Evolutionary conservation across 2,888 invertebrate genomes (phyloP), one percentile per base, ranked within the genome.

Genomic region (Koerneria pararmatus): DNA sequence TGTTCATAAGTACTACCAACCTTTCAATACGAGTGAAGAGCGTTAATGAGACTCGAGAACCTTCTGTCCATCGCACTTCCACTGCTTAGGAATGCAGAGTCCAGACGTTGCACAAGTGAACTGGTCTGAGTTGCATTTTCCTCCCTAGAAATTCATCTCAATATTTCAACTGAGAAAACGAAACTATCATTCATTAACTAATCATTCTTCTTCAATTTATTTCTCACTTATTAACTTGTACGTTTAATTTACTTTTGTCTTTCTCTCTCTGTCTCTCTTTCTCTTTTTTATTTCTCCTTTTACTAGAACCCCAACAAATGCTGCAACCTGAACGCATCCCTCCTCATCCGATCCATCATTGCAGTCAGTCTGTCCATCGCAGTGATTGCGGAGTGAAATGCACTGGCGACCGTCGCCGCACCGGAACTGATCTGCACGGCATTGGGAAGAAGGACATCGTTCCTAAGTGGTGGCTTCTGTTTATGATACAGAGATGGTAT

Each of bases 31-130:
- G 15, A 65, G 37, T 35, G 22, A 24, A n/a, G 11, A 46, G 15
- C 11, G 46, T 46, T 15, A 46, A n/a, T 46, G n/a, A 15, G 11
- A 46, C 46, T 46, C 11, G n/a, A n/a, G n/a, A 32, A 71, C 69
- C 64, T 66, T 92, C 83, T 95, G 94, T 82, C 93, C 92, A 78
- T 97, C 95, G 85, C 97, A 98, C 54, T 92, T 91, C 91, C 93
- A 93, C 67, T 91, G 90, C 75, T 91, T 90, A 0, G 95, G 94
- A 78, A 98, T 94, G 84, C 98, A 98, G 84, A 95, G 91, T 0
- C 95, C 95, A 19, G 78, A 72, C 27, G 77, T 74, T 29, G 68
- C 70, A 67, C 83, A 83, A 27, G 75, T 77, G 76, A 83, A 83
- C 80, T 84, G 71, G 61, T 77, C 78, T 74, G 83, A 6, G 64